Conservation (phyloP, 2,888 invertebrate genomes). For the Fissipunctia ypsillon region DNA sequence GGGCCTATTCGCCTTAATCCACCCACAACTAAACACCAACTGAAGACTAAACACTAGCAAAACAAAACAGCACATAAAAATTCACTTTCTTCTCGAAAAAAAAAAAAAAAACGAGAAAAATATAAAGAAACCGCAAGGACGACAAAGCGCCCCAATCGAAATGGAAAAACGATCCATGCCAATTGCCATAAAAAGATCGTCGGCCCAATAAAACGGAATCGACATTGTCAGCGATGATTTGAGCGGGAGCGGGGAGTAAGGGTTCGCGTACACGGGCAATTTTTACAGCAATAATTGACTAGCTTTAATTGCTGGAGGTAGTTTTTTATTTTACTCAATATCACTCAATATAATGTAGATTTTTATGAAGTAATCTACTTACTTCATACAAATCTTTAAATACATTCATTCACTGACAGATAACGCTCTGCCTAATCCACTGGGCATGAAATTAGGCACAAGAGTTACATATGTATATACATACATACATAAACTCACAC, state of each 20-base stretch:
- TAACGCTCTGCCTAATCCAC: too few relatives aligned
- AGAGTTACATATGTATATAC: too few relatives aligned
- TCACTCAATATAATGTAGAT: too few relatives aligned
- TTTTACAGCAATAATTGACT: not conserved
- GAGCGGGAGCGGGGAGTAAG: slow-evolving; percentile 67
- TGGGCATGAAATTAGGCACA: too few relatives aligned
- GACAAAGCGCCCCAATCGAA: slow-evolving; percentile 84
- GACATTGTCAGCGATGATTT: slow-evolving; percentile 87
- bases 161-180: slow-evolving; percentile 86
- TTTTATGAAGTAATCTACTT: too few relatives aligned
- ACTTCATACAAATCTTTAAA: too few relatives aligned
- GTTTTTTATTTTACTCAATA: too few relatives aligned
- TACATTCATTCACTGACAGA: too few relatives aligned
- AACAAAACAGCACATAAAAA: slow-evolving; percentile 69
- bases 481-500: too few relatives aligned
- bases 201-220: slow-evolving; percentile 85
- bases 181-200: slow-evolving; percentile 89
- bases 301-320: not conserved
- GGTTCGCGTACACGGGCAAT: slow-evolving; percentile 25
- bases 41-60: slow-evolving; percentile 47
- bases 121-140: slow-evolving; percentile 72
- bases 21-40: too few relatives aligned
- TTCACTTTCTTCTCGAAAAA: slow-evolving; percentile 73
- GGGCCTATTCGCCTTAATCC: too few relatives aligned
- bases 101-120: slow-evolving; percentile 69